Base-by-base conservation (phyloP, 2,888 invertebrate species). In the Aethes cnicana region DNA sequence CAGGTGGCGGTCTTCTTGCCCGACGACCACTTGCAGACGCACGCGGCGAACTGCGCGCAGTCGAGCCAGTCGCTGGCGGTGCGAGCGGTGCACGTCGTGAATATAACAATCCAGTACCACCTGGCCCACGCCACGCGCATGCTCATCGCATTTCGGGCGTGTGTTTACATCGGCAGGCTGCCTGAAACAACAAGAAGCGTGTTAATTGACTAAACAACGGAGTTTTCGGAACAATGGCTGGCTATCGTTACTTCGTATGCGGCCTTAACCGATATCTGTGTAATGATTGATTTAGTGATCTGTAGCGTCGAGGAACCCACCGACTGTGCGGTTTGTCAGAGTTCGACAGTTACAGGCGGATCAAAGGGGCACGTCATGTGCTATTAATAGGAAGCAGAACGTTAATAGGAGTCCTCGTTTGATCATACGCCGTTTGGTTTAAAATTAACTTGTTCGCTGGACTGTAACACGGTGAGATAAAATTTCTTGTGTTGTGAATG, bases 1-100 rank as follows among this genome's bases (percentile, higher is more conserved):
- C 97, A 97, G 54, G 95, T 91, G 48, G 96, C 97, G 32, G 96
- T 96, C 80, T 96, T 96, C 84, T 97, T 97, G 56, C 97, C 97
- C 56, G 95, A 95, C 32, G 95, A 94, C 97, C 97, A 97, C 88
- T 96, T 97, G 91, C 97, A 97, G 69, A 93, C 93, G 81, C 97
- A 97, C 66, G 95, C 93, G 58, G 93, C 90, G 69, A 96, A 95
- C 61, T 93, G 91, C 68, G 96, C 95, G 84, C 96, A 97, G 82
- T 95, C 96, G 44, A 95, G 95, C 96, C 96, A 96, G 84, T 96
- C 96, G 66, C 87, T 87, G 66, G 86, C 85, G 53, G 87, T 88
- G 76, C 86, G 82, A 57, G 86, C 88, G 62, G 87, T 84, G 69
- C 89, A 87, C 68, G 84, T 84, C 67, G 85, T 85, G 74, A 89